Evolutionary conservation across 53 echinoderm and acorn worm species (phyloP), one percentile per base, ranked within the genome.

Genomic region (Arbacia lixula): DNA sequence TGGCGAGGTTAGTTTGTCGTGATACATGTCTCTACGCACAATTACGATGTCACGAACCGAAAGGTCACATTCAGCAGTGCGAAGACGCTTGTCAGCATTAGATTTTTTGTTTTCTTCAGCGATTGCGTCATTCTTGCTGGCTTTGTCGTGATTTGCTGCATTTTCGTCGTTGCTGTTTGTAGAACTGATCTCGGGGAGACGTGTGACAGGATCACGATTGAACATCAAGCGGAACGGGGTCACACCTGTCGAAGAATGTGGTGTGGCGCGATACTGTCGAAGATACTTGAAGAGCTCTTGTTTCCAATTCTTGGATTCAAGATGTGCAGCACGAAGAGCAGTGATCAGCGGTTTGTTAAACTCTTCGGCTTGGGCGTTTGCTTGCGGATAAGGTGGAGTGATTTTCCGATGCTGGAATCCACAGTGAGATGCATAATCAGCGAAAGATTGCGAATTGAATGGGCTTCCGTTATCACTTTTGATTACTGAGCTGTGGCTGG

Each of bases 401-500:
- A 71, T 71, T n/a, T 10, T n/a, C 20, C 72, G 42, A 41, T 71
- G 72, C 20, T 71, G 19, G 50, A 71, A 71, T 49, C 43, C 72
- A 43, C 42, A 43, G 30, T 71, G n/a, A 12, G 42, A 40, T 22
- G 72, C 72, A 43, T 71, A 71, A 40, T 71, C 50, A 9, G 72
- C 72, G 50, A 71, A 71, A 24, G 6, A 21, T 12, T 43, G 37
- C 8, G 72, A 40, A 26, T 75, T 75, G 51, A 75, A 75, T 28
- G 75, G 75, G 19, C 52, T 50, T 27, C 75, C 75, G 25, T 75
- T 75, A 25, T 75, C 75, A 27, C 52, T 46, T 28, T 75, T 75
- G 46, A 75, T 53, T 8, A 75, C 53, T 71, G 85, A 50, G 62
- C 91, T 85, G 54, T 77, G 85, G 53, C 76, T 74, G 12, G 84